Evolutionary conservation across 1,140 invertebrate species (phyloP).

Genomic region (Penaeus indicus): DNA sequence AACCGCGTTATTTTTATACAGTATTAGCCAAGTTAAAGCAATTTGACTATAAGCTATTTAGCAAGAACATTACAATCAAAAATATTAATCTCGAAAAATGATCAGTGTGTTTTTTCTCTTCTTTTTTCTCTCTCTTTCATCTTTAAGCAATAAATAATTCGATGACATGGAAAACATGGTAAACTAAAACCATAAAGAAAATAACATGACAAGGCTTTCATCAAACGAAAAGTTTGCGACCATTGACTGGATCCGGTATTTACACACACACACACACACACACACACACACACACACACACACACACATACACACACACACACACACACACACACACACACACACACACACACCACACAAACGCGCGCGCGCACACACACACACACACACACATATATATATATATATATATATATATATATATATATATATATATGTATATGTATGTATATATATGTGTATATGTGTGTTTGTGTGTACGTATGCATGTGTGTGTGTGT

Average conservation of each 20-base stretch:
- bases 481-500: neutral
- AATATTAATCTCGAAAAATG: no score
- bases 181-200: neutral
- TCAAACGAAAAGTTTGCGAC: neutral
- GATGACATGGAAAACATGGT: neutral
- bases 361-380: neutral
- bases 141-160: no score
- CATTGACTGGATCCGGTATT: neutral
- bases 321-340: neutral
- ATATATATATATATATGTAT: conserved; percentile 8
- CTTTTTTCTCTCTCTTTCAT: no score
- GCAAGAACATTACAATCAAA: no score
- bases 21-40: no score
- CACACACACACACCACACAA: neutral
- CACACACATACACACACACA: neutral
- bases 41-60: no score
- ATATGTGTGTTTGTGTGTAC: neutral
- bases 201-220: neutral
- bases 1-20: no score
- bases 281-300: neutral
- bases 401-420: conserved; percentile 5
- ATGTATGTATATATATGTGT: neutral
- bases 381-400: neutral
- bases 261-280: neutral
- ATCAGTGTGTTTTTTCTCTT: neutral